phyloP scores from a whole-genome alignment of 1,140 invertebrate genomes.

The Manduca sexta region DNA sequence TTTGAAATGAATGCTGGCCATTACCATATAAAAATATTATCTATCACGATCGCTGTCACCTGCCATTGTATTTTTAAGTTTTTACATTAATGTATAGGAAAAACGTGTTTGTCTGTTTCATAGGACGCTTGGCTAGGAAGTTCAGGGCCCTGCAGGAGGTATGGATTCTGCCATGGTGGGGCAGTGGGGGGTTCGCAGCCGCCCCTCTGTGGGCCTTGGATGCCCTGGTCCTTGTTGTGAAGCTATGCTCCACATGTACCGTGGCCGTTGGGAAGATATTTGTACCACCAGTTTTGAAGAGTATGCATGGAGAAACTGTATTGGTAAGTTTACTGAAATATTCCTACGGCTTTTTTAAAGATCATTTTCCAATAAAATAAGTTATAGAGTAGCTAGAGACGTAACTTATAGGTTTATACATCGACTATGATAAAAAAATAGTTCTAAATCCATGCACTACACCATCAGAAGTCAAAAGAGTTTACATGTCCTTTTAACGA shows the following conservation, averaged over 20 bases:
- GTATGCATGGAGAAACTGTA: slow-evolving; percentile 54
- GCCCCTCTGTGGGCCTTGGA: slow-evolving; percentile 51
- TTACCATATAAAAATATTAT: too few species aligned
- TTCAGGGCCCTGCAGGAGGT: slow-evolving; percentile 50
- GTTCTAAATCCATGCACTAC: too few species aligned
- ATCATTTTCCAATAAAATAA: too few species aligned
- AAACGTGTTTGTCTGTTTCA: slow-evolving; percentile 43
- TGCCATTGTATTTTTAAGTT: slow-evolving; percentile 22
- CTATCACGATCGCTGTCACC: neutral
- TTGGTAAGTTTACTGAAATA: slow-evolving; percentile 30
- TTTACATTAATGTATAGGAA: slow-evolving; percentile 42
- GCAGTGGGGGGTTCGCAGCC: slow-evolving; percentile 37
- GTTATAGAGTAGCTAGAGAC: too few species aligned
- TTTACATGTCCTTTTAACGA: too few species aligned
- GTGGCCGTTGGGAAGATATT: slow-evolving; percentile 34
- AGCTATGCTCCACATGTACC: slow-evolving; percentile 45
- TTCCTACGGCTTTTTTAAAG: too few species aligned
- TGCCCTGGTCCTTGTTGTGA: slow-evolving; percentile 44
- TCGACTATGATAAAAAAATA: too few species aligned
- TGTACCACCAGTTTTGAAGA: slow-evolving; percentile 50
- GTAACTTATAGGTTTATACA: too few species aligned
- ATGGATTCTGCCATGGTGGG: slow-evolving; percentile 59
- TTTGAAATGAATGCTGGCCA: too few species aligned
- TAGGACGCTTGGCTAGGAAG: slow-evolving; percentile 44
- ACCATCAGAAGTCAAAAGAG: too few species aligned